These are phyloP conservation scores for Drosophila parabipectinata DNA, from an alignment of 1,140 invertebrate species.

Conservation along the genomic window DNA sequence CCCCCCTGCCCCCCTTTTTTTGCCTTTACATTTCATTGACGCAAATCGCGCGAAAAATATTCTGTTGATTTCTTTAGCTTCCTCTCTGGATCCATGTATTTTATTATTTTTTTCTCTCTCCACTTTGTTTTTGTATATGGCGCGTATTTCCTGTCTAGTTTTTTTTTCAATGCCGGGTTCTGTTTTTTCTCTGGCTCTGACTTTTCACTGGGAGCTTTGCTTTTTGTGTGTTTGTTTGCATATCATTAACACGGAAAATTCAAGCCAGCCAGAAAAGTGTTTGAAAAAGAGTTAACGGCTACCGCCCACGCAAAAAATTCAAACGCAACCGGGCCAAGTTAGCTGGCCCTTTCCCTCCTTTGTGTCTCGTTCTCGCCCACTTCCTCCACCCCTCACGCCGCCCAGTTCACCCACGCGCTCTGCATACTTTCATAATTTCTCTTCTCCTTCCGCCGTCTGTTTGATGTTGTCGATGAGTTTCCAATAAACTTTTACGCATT, in stretches of 20 bases:
- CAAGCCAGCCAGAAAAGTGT: conserved; percentile 48
- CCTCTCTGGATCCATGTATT: conserved; percentile 21
- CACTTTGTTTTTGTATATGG: conserved; percentile 56
- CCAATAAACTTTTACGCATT: conserved; percentile 63
- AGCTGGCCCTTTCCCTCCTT: conserved; percentile 17
- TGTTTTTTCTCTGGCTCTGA: conserved; percentile 33
- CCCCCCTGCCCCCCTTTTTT: conserved; percentile 4
- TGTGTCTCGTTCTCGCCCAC: neutral
- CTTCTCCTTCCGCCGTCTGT: conserved; percentile 22
- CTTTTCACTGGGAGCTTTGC: conserved; percentile 30
- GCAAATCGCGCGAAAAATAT: conserved; percentile 77
- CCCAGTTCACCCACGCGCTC: conserved; percentile 53
- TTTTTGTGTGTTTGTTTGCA: conserved; percentile 65
- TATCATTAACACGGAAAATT: conserved; percentile 74
- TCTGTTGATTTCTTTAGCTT: conserved; percentile 68
- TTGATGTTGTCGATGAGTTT: conserved; percentile 71
- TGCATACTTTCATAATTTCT: conserved; percentile 72
- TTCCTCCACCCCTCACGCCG: neutral
- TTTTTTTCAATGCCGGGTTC: conserved; percentile 17
- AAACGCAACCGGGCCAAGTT: conserved; percentile 42
- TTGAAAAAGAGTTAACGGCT: conserved; percentile 61
- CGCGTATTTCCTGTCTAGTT: conserved; percentile 72
- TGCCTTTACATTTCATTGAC: conserved; percentile 62
- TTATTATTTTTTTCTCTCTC: conserved; percentile 20
- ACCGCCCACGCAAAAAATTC: conserved; percentile 49